Base-by-base conservation (phyloP, 30 jellyfish, hydroid and myxozoan genomes). In the Hydractinia symbiolongicarpus region DNA sequence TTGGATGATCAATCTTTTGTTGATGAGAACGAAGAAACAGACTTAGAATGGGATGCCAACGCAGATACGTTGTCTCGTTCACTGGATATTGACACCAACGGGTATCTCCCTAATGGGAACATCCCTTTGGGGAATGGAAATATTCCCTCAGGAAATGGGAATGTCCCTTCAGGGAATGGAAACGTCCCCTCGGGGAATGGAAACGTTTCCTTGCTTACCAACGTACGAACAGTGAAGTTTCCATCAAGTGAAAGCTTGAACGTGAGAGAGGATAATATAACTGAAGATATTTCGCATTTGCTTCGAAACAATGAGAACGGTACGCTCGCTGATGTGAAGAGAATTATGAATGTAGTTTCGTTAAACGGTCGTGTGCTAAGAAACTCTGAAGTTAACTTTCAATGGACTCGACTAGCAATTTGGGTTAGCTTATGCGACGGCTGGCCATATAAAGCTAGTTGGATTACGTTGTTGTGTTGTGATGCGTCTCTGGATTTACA, bases 361-460 rank as follows among this genome's bases (percentile, higher is more conserved):
- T 77, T 93, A 15, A 93, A 88, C 7, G 98, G 95, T 2, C 80
- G 98, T 50, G 67, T 93, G 7, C 86, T 93, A 50, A 93, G 94
- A 66, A 87, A 89, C 61, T 79, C 95, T 58, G 79, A 84, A 61
- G 78, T 93, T 13, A 90, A 89, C 57, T 93, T 93, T 61, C 96
- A 95, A 49, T 93, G 96, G 96, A 72, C 91, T 44, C 81, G 94
- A 11, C 79, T 93, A 50, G 98, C 96, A 15, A 88, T 95, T 15
- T 93, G 98, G 98, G 95, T 93, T 15, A 83, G 95, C 53, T 83
- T 93, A 7, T 95, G 96, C 64, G 98, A 93, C 78, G 95, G 90
- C 21, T 93, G 98, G 98, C 98, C 98, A 7, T 87, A 88, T 66
- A 93, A 93, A 73, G 86, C 88, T 73, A 89, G 91, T 73, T 93